Evolutionary conservation across 2,888 invertebrate genomes (phyloP), one percentile per base, ranked within the genome.

Genomic region (Phorcus lineatus): DNA sequence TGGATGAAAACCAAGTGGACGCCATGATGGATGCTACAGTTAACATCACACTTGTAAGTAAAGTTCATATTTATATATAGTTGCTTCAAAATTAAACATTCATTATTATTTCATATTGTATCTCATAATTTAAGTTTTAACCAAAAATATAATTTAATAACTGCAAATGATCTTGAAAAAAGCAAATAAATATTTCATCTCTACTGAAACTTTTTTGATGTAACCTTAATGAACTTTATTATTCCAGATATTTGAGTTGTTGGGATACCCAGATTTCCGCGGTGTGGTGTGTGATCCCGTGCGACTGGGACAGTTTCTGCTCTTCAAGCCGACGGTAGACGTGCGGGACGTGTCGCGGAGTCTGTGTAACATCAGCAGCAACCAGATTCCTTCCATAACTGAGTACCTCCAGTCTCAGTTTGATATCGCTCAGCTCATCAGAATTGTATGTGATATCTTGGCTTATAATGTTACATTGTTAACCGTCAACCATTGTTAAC

Each of bases 1-100:
- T 90, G 80, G 74, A 86, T 0, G 52, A 19, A 19, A 66, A 80
- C 7, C 83, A 86, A 24, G 90, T 87, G 1, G 86, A 87, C 24
- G 86, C 87, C 24, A 78, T 91, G 0, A 66, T 91, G n/a, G 81
- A 86, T 47, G 84, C 90, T 0, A 85, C 86, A 19, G 36, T 90
- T 24, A 90, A 91, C 79, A 74, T 89, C 0, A 66, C 85, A 7
- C 70, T 84, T 83, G 91, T 91, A 81, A 80, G 74, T 66, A 13
- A n/a, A 40, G 22, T 13, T 19, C 19, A 74, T 19, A 17, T 0
- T 53, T 17, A 16, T 9, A 57, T 57, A 47, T 47, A 47, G 11
- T 4, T 36, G 36, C 7, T 36, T 2, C 36, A 36, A 36, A 36
- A 36, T 36, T n/a, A n/a, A n/a, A n/a, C n/a, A n/a, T n/a, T n/a